Conservation (phyloP, 2,888 invertebrate species). For the Ctena decussata region DNA sequence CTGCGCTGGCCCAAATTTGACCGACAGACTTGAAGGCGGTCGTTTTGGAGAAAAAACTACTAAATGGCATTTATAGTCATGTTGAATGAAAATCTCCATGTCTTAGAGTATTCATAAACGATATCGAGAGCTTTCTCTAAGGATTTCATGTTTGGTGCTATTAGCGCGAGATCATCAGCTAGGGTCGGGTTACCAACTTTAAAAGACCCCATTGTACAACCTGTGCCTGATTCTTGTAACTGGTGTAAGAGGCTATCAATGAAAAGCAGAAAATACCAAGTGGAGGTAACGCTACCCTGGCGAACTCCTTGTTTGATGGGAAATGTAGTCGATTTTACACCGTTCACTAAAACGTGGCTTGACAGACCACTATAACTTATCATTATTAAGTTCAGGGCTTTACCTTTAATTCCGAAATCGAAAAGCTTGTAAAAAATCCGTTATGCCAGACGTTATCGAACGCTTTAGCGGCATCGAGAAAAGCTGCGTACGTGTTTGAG, state of each 20-base stretch:
- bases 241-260: slow-evolving; percentile 5
- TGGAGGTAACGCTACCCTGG: slow-evolving; percentile 24
- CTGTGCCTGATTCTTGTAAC: background rate
- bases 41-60: background rate
- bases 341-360: background rate
- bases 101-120: background rate
- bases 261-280: slow-evolving; percentile 23
- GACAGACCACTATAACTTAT: slow-evolving; percentile 1
- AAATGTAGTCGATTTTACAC: background rate
- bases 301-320: slow-evolving; percentile 13
- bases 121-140: background rate
- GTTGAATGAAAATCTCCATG: slow-evolving; percentile 13
- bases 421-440: too few relatives aligned
- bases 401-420: too few relatives aligned
- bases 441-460: too few relatives aligned
- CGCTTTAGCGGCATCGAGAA: slow-evolving; percentile 1
- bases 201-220: background rate
- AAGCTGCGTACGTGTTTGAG: background rate
- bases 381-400: slow-evolving; percentile 1
- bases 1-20: background rate
- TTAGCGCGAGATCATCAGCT: slow-evolving; percentile 16
- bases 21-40: background rate
- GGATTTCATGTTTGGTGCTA: background rate
- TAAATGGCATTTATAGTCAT: background rate
- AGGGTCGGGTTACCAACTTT: slow-evolving; percentile 13